Evolutionary conservation across 2,113 vertebrate genomes (phyloP).

Genomic region (Mesoclemmys tuberculata): DNA sequence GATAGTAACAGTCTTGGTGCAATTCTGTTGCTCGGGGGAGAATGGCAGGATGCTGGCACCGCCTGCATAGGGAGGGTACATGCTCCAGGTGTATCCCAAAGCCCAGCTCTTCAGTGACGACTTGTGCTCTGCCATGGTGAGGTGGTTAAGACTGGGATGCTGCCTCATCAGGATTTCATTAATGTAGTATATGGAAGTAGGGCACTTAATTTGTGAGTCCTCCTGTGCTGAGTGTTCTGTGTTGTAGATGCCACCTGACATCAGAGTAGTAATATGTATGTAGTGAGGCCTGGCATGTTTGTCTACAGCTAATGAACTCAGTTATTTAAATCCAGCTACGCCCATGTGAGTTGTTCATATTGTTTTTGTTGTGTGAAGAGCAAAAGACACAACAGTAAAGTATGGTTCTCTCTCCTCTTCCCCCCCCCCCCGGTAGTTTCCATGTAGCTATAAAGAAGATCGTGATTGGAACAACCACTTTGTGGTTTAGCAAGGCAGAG

Average conservation of each 20-base stretch:
- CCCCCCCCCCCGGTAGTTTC: neutral
- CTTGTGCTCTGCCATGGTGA: neutral
- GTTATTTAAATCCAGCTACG: neutral
- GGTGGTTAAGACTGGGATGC: neutral
- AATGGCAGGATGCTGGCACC: neutral
- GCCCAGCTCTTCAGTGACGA: neutral
- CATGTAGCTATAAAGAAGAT: neutral
- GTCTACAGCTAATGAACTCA: neutral
- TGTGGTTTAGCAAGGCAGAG: neutral
- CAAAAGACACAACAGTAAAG: neutral
- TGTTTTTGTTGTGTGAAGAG: neutral
- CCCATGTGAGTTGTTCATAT: rapidly evolving
- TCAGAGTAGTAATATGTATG: neutral
- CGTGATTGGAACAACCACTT: neutral
- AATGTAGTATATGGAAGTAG: neutral
- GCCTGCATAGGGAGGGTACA: neutral
- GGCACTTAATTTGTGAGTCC: neutral
- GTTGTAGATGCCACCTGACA: neutral
- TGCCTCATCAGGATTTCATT: neutral
- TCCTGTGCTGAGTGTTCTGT: neutral
- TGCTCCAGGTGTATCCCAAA: neutral
- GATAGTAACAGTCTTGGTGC: neutral
- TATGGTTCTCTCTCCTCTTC: neutral
- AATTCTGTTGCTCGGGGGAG: neutral
- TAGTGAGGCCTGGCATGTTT: neutral